A percentile compares a stretch with the other conserved stretches of the same genome.
These are phyloP conservation scores for Nannoperca australis DNA, from an alignment of 2,797 vertebrate genomes.

Conservation along the genomic window DNA sequence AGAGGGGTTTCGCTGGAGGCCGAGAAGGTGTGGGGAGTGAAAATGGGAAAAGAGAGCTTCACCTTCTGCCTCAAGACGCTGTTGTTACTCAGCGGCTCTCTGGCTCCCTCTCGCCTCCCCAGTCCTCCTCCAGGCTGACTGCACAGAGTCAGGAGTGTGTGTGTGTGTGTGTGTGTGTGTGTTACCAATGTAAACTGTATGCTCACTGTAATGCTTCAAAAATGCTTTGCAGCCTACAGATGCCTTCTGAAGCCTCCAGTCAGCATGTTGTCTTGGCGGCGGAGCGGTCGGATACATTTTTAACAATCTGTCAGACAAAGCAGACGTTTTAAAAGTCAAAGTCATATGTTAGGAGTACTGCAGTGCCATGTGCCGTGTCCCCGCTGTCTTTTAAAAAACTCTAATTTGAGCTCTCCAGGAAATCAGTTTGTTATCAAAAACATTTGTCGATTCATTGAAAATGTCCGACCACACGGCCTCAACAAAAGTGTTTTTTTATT, in stretches of 20 bases:
- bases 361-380: not conserved
- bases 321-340: constrained; percentile 2
- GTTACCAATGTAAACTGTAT: constrained; percentile 45
- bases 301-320: constrained; percentile 32
- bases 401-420: not conserved
- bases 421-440: not conserved
- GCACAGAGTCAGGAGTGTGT: constrained; percentile 29
- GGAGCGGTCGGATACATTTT: constrained; percentile 15
- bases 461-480: not conserved
- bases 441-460: not conserved
- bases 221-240: constrained; percentile 50
- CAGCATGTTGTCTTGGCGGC: constrained; percentile 34
- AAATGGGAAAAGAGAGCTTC: constrained; percentile 43
- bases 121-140: constrained; percentile 19
- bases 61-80: constrained; percentile 33
- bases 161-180: constrained; percentile 43
- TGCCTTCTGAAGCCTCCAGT: constrained; percentile 42
- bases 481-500: not conserved
- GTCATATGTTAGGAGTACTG: not conserved
- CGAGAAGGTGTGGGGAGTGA: constrained; percentile 58
- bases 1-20: constrained; percentile 40
- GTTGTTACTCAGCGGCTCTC: constrained; percentile 36
- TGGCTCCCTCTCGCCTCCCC: constrained; percentile 33
- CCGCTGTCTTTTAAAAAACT: not conserved
- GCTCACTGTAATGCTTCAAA: constrained; percentile 40